These are phyloP conservation scores for Diloba caeruleocephala DNA, from an alignment of 2,888 invertebrate genomes.

Conservation along the genomic window DNA sequence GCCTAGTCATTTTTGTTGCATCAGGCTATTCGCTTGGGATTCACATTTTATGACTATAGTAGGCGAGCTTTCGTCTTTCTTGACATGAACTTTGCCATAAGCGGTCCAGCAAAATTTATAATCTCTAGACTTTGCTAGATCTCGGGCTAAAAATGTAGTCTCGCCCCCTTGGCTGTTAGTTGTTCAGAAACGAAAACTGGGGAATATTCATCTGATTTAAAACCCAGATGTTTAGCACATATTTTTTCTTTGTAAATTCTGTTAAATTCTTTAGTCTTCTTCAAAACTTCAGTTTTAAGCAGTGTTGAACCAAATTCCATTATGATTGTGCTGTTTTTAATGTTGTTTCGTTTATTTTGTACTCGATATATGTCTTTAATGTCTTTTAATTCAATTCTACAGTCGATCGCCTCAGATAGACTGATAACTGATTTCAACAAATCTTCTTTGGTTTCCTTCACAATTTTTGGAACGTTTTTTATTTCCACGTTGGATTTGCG, in stretches of 20 bases:
- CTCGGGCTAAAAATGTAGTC: constrained; percentile 7
- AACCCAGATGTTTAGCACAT: constrained; percentile 1
- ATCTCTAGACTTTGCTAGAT: neutral
- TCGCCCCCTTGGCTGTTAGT: constrained; percentile 4
- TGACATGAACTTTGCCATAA: constrained; percentile 2
- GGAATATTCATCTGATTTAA: neutral
- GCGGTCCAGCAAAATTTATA: constrained; percentile 10
- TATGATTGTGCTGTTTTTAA: neutral
- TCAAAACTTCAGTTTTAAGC: neutral
- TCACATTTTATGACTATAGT: constrained; percentile 1
- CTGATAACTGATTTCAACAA: neutral
- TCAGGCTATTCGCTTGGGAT: neutral
- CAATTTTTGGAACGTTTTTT: no score
- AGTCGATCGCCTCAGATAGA: neutral
- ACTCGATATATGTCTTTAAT: constrained; percentile 7
- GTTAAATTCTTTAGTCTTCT: neutral
- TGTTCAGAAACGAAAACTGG: constrained; percentile 4
- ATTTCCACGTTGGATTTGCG: no score
- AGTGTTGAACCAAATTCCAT: neutral
- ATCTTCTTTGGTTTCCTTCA: constrained; percentile 1
- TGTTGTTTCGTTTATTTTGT: neutral
- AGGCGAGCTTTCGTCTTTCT: constrained; percentile 1
- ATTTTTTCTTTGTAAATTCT: neutral
- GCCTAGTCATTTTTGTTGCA: neutral
- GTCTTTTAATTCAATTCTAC: neutral